Conservation (phyloP, 2,797 vertebrate genomes). For the Mallotus villosus region DNA sequence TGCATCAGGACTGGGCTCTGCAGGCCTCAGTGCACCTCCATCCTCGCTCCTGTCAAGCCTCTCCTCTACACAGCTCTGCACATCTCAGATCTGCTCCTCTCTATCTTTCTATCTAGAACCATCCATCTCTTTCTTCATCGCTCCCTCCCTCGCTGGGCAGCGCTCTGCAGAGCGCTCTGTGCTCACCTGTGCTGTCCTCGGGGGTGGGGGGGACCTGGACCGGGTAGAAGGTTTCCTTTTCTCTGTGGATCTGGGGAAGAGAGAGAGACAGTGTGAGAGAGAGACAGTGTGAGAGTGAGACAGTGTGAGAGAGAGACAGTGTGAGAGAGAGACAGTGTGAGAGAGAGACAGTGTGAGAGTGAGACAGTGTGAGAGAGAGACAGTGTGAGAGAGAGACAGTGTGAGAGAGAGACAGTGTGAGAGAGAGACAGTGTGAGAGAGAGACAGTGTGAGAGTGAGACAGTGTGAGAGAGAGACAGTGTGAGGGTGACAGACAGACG, state of each 20-base stretch:
- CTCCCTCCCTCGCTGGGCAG: too few relatives aligned
- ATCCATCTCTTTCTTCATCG: too few relatives aligned
- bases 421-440: background rate
- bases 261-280: background rate
- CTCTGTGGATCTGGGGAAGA: constrained; percentile 15
- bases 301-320: background rate
- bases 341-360: too few relatives aligned
- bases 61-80: too few relatives aligned
- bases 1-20: too few relatives aligned
- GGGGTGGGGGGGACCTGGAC: background rate
- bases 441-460: background rate
- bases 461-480: background rate
- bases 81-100: too few relatives aligned
- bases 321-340: too few relatives aligned
- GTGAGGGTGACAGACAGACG: background rate
- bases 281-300: background rate
- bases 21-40: too few relatives aligned
- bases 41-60: too few relatives aligned
- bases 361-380: background rate
- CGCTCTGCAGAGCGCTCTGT: too few relatives aligned
- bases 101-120: too few relatives aligned
- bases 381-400: too few relatives aligned
- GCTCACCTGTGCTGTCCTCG: background rate
- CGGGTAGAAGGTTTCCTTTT: constrained; percentile 6
- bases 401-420: background rate